Percentiles rank a stretch among this genome's conserved stretches.
phyloP scores from a whole-genome alignment of 2,888 invertebrate genomes.

The Cepaea hortensis region DNA sequence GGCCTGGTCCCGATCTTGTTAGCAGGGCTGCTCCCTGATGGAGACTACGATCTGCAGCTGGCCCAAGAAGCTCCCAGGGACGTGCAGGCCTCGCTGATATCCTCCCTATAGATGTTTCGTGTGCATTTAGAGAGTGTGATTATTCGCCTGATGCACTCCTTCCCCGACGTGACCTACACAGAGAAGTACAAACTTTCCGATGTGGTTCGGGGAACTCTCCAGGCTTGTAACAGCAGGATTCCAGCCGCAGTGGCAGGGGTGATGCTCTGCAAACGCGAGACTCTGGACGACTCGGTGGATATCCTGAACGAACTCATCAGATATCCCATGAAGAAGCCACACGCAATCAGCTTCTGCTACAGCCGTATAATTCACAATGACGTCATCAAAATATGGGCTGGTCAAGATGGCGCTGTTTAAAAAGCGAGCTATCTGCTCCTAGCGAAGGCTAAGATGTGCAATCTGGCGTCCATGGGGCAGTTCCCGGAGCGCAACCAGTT shows the following conservation, averaged over 20 bases:
- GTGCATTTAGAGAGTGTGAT: conserved; percentile 33
- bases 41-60: not conserved
- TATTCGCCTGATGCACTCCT: conserved; percentile 16
- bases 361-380: conserved; percentile 30
- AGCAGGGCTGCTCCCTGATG: not conserved
- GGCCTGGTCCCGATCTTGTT: conserved; percentile 37
- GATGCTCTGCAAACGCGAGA: not conserved
- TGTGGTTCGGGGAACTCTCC: not conserved
- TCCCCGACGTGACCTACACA: not conserved
- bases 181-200: not conserved
- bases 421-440: not conserved
- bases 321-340: conserved; percentile 26
- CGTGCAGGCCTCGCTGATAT: conserved; percentile 14
- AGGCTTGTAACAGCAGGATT: not conserved
- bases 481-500: conserved; percentile 8
- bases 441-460: conserved; percentile 28
- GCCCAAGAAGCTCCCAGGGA: not conserved
- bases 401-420: not conserved
- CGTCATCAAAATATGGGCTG: conserved; percentile 30
- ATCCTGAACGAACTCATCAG: conserved; percentile 29
- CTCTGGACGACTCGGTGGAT: not conserved
- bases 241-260: conserved; percentile 40
- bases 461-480: conserved; percentile 36
- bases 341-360: conserved; percentile 40
- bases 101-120: conserved; percentile 5